Conservation (phyloP, 2,113 vertebrate genomes). For the Myrmecophaga tridactyla region DNA sequence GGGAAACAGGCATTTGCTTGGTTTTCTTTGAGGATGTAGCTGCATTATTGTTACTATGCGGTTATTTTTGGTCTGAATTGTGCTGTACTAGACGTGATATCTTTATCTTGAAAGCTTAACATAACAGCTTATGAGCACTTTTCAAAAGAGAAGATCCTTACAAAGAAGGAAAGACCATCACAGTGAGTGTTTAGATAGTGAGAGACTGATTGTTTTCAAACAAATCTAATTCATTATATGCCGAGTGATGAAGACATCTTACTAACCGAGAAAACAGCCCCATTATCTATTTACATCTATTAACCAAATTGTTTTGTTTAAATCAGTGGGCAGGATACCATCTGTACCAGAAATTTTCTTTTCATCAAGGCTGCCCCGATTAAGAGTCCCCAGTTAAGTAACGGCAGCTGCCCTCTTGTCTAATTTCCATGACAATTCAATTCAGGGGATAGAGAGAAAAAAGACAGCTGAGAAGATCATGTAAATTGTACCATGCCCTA, state of each 20-base stretch:
- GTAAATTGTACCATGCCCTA: conserved; percentile 48
- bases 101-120: conserved; percentile 40
- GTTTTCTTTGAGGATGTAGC: conserved; percentile 14
- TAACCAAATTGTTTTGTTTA: conserved; percentile 67
- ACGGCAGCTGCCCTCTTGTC: conserved; percentile 70
- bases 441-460: conserved; percentile 26
- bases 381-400: conserved; percentile 62
- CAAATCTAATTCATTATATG: conserved; percentile 48
- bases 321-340: conserved; percentile 75
- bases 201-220: conserved; percentile 64
- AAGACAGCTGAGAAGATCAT: conserved; percentile 29
- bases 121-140: conserved; percentile 36
- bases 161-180: conserved; percentile 32
- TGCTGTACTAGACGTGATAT: not conserved
- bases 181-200: conserved; percentile 49
- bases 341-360: conserved; percentile 78
- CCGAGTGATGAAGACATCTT: conserved; percentile 69
- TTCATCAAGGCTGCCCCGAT: conserved; percentile 66
- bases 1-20: conserved; percentile 32
- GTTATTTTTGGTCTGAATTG: conserved; percentile 41
- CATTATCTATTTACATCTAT: conserved; percentile 68
- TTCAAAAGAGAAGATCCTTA: conserved; percentile 37
- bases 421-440: conserved; percentile 72
- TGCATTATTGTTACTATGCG: conserved; percentile 40
- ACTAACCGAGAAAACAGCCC: conserved; percentile 61